Base-by-base conservation (phyloP, 37 sponge, comb jelly and placozoan genomes). In the Chondrilla cf. caribensis region DNA sequence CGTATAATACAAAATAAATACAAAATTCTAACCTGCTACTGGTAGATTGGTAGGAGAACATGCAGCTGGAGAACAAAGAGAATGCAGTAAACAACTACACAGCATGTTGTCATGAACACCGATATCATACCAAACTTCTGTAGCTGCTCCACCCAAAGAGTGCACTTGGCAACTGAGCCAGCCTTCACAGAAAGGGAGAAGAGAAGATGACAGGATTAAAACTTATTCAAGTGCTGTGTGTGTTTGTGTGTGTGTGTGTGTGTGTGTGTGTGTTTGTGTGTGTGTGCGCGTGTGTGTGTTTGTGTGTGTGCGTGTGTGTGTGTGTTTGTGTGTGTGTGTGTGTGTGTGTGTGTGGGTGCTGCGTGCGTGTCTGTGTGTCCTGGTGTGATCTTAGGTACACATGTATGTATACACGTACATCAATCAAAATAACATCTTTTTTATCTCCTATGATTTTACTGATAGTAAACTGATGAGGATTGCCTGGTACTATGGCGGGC, bases 271-370 rank as follows among this genome's bases (percentile, higher is more conserved):
- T 62, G 64, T 62, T 9, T 62, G 64, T 62, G 64, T 62, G 64
- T 62, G 64, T 62, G 64, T 62, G 29, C 15, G 64, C 15, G 64
- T 62, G 64, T 62, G 64, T 62, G 64, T 62, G 64, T 62, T 9
- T 62, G 64, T 62, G 64, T 62, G 64, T 62, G 64, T 62, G 64
- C 15, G 64, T 62, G 22, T 62, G 64, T 62, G 64, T 62, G 64
- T 62, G 64, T 62, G 64, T 62, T 22, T 62, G 64, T 62, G 64
- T 62, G 64, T 62, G 64, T 29, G 64, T 62, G 64, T 62, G 64
- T 62, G 64, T 62, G 64, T 62, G 64, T 62, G 64, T 62, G 64
- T 62, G 64, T 62, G 64, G 6, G 64, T 62, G 64, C 15, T 62
- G 64, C 15, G 64, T 62, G 64, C 15, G 64, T 62, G 64, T 15